Conservation (phyloP, 2,797 vertebrate species). For the Sphenodon punctatus region DNA sequence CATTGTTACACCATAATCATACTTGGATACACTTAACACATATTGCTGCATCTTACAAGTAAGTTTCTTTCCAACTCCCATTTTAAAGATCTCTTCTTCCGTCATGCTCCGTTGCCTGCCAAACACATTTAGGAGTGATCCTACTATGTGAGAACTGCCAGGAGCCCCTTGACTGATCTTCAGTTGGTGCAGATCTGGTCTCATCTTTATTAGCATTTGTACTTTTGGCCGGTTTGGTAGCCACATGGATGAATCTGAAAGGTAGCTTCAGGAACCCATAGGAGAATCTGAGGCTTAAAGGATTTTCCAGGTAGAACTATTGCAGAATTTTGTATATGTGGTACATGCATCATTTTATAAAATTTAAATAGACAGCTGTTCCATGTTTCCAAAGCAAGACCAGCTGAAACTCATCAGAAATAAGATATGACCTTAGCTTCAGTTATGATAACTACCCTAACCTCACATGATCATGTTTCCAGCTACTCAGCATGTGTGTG, state of each 20-base stretch:
- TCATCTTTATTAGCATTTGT: not conserved
- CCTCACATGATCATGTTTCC: conserved; percentile 64
- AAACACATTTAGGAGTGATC: not conserved
- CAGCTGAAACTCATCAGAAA: conserved; percentile 73
- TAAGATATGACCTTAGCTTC: conserved; percentile 62
- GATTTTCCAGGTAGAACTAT: conserved; percentile 8
- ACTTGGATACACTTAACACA: too few species aligned
- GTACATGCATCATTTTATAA: not conserved
- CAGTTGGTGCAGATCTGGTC: not conserved
- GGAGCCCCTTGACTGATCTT: not conserved
- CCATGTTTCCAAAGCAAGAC: conserved; percentile 47
- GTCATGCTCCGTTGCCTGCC: not conserved
- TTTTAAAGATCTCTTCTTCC: too few species aligned
- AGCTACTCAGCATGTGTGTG: conserved; percentile 55
- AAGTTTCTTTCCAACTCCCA: too few species aligned
- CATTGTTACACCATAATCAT: too few species aligned
- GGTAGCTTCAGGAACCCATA: not conserved
- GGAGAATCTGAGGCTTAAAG: not conserved
- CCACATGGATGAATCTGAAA: not conserved
- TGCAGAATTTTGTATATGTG: conserved; percentile 19
- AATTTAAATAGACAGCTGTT: conserved; percentile 60
- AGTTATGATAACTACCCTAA: conserved; percentile 52
- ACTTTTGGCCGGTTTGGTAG: not conserved
- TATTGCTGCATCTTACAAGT: too few species aligned
- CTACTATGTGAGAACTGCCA: not conserved